These are phyloP conservation scores for Spheniscus humboldti DNA, from an alignment of 2,797 vertebrate genomes.

Conservation along the genomic window DNA sequence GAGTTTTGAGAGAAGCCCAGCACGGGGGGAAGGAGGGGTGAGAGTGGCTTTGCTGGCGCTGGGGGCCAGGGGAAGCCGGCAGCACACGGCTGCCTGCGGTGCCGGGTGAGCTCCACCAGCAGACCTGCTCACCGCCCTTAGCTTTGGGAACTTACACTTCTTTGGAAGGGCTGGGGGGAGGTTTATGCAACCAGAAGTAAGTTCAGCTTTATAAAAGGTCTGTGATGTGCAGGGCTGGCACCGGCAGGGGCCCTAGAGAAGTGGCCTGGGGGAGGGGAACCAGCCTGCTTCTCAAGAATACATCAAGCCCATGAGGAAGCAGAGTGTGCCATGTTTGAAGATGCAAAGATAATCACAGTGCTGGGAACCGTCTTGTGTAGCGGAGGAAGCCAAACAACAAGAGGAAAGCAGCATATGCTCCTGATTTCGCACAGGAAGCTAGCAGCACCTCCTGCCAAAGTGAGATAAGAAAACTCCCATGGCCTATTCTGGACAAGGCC, in stretches of 20 bases:
- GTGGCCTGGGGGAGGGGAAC: conserved; percentile 64
- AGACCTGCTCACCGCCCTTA: rapidly evolving
- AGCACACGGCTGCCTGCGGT: background rate
- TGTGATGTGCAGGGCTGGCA: conserved; percentile 36
- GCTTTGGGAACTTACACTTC: background rate
- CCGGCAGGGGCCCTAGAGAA: conserved; percentile 40
- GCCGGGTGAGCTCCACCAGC: rapidly evolving
- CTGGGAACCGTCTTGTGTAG: conserved; percentile 98
- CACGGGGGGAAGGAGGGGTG: background rate
- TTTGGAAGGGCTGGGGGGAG: background rate
- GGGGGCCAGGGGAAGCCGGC: background rate
- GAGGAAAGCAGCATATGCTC: conserved; percentile 95
- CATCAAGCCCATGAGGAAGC: conserved; percentile 99
- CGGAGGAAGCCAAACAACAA: conserved; percentile 99
- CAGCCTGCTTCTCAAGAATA: conserved; percentile 89
- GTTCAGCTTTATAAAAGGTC: conserved; percentile 50
- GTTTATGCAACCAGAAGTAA: conserved; percentile 45
- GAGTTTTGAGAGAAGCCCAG: background rate
- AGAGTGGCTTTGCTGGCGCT: background rate
- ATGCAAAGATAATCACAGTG: conserved; percentile 98
- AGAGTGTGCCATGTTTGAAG: conserved; percentile 99
- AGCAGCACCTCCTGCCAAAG: conserved; percentile 94
- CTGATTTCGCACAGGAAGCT: conserved; percentile 99
- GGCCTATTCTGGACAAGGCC: conserved; percentile 88
- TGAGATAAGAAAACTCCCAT: conserved; percentile 99